Base-by-base conservation (phyloP, 1,140 invertebrate genomes). In the Tetranychus cinnabarinus region DNA sequence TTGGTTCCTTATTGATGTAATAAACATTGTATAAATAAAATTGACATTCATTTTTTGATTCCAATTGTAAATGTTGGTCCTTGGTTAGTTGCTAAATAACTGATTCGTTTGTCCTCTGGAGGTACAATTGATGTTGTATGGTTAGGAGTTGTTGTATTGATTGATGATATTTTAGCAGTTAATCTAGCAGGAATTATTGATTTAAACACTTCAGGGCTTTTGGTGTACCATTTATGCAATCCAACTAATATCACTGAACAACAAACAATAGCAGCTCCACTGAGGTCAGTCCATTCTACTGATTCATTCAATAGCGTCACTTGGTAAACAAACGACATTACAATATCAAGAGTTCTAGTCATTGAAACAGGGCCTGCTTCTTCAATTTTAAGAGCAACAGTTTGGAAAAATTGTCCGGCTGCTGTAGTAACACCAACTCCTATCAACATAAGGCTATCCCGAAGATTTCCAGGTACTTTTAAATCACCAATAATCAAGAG, bases 321-420 rank as follows among this genome's bases (percentile, higher is more conserved):
- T 70, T 90, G 86, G 85, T 86, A 90, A 59, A 88, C 77, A 69
- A 90, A 90, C 13, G 86, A 86, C 73, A 89, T 88, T 0, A 90
- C 84, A 63, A 91, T 88, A 70, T 89, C 86, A 35, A 83, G 82
- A 47, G 86, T 86, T 33, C 87, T 77, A 15, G 86, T 85, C 61
- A 91, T 86, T 1, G 88, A 83, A 1, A 90, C 85, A 23, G 86
- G 85, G 10, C 86, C 86, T 4, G 86, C 87, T 70, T 88, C 84
- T 71, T 91, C 88, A 67, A 87, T 76, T 73, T 89, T 85, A 56
- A 89, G 72, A 7, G 88, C 85, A 66, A 88, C 75, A 4, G 86
- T 88, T 7, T 89, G 70, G 35, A 88, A 74, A 59, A 90, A 86
- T 72, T 90, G 87, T 2, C 86, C 86, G 35, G 82, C 77, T 70